phyloP scores from a whole-genome alignment of 1,140 invertebrate species.

The Eumeta japonica region DNA sequence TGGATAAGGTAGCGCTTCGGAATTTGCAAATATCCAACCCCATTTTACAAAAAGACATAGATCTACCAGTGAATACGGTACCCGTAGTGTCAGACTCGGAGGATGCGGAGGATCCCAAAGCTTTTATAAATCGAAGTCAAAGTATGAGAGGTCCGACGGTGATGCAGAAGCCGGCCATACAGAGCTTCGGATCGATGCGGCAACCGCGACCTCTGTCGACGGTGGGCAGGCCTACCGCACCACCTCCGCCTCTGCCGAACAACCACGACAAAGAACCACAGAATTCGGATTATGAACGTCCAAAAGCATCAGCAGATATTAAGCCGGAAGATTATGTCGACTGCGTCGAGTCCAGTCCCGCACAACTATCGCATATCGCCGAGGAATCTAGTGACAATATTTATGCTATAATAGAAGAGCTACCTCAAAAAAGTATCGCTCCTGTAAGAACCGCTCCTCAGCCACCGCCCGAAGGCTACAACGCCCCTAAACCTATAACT shows the following conservation, averaged over 20 bases:
- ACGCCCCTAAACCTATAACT: conserved; percentile 56
- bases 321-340: conserved; percentile 69
- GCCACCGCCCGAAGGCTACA: conserved; percentile 49
- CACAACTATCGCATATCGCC: conserved; percentile 62
- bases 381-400: conserved; percentile 76
- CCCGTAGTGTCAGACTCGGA: conserved; percentile 58
- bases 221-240: conserved; percentile 61
- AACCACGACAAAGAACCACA: conserved; percentile 41
- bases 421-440: conserved; percentile 36
- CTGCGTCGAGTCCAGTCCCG: conserved; percentile 66
- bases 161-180: conserved; percentile 60
- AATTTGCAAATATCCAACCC: conserved; percentile 79
- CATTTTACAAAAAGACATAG: conserved; percentile 69
- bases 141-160: conserved; percentile 69
- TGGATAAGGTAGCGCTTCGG: conserved; percentile 70
- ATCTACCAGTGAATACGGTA: conserved; percentile 59
- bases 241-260: conserved; percentile 63
- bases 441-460: conserved; percentile 32
- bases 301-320: conserved; percentile 26
- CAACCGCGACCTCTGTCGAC: conserved; percentile 72
- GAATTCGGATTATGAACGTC: conserved; percentile 57
- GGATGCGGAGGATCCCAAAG: conserved; percentile 48
- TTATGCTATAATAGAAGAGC: conserved; percentile 83
- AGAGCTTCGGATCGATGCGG: conserved; percentile 78
- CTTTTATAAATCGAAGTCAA: conserved; percentile 69